Evolutionary conservation across 2,888 invertebrate genomes (phyloP).

Genomic region (Noctua janthe): DNA sequence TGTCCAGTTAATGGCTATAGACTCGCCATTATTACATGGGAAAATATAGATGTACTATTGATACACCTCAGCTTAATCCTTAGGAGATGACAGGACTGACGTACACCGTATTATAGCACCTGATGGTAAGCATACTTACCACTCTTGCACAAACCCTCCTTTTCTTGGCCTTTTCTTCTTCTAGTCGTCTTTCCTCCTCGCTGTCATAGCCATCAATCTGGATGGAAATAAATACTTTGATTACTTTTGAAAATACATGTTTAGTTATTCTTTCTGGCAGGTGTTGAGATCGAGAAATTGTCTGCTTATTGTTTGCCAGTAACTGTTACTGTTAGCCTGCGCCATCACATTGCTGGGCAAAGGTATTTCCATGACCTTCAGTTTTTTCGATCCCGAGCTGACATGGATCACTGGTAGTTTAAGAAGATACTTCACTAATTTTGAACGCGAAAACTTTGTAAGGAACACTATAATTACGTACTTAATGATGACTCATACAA

Average conservation of each 20-base stretch:
- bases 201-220: constrained; percentile 66
- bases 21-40: too few relatives aligned
- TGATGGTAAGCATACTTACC: constrained; percentile 69
- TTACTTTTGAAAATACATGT: background rate
- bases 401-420: background rate
- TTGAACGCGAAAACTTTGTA: background rate
- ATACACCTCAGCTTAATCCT: too few relatives aligned
- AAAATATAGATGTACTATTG: too few relatives aligned
- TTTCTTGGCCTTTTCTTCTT: constrained; percentile 77
- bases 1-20: too few relatives aligned
- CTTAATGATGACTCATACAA: background rate
- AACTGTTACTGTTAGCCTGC: background rate
- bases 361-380: background rate
- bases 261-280: background rate
- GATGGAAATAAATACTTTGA: background rate
- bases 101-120: background rate
- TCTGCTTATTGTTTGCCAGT: background rate
- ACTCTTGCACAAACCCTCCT: constrained; percentile 80
- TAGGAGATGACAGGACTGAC: too few relatives aligned
- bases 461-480: background rate
- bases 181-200: constrained; percentile 77
- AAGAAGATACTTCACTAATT: background rate
- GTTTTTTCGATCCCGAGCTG: background rate
- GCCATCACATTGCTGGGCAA: background rate
- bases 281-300: background rate